Percentiles rank a stretch among this genome's conserved stretches.
Conservation (phyloP, 2,113 vertebrate genomes). For the Charina bottae region DNA sequence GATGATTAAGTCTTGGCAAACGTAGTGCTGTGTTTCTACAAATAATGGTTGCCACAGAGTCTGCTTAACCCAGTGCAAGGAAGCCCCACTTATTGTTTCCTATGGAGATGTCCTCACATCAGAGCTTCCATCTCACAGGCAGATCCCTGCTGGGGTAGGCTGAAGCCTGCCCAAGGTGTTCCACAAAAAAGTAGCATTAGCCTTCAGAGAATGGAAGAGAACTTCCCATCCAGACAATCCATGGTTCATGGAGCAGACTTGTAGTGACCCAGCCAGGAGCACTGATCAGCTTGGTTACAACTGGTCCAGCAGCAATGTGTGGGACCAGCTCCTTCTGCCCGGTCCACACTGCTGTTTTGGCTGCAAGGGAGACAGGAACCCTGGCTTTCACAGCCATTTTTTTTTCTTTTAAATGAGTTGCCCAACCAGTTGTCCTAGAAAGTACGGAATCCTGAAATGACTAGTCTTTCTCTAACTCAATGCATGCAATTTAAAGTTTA, state of each 20-base stretch:
- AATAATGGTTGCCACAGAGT: neutral
- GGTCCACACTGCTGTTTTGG: neutral
- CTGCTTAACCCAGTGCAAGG: neutral
- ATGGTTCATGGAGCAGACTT: neutral
- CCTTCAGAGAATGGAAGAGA: neutral
- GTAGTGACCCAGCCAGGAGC: neutral
- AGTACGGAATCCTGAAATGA: neutral
- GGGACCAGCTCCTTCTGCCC: neutral
- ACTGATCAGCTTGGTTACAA: neutral
- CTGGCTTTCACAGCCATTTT: neutral
- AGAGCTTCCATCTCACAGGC: neutral
- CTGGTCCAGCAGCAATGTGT: neutral
- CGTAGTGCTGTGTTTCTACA: neutral
- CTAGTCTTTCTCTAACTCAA: neutral
- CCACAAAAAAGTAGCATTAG: neutral
- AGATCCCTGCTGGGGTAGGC: neutral
- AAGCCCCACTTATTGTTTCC: neutral
- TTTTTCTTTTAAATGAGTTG: neutral
- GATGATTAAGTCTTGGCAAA: conserved; percentile 16
- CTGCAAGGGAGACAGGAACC: neutral
- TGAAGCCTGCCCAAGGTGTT: too few species aligned
- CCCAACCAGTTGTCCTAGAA: neutral
- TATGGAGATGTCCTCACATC: neutral
- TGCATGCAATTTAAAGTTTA: neutral
- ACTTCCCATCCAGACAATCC: neutral